Percentiles rank a stretch among this genome's conserved stretches.
Evolutionary conservation across 2,113 vertebrate species (phyloP).

Genomic region (Xiphophorus hellerii): DNA sequence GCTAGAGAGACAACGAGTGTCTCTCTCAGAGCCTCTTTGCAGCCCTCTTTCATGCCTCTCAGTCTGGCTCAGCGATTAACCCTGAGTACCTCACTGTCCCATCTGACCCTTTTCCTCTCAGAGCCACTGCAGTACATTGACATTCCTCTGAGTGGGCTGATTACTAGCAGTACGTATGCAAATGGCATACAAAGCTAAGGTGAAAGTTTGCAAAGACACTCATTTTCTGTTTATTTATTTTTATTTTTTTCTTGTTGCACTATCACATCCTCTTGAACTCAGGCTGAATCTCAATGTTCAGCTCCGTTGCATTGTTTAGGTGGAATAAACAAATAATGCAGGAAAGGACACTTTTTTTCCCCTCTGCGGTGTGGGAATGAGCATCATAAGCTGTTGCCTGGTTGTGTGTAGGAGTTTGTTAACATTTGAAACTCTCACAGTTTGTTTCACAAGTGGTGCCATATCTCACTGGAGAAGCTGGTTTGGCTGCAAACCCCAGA

Average conservation of each 20-base stretch:
- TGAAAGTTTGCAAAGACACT: conserved; percentile 36
- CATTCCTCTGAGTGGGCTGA: conserved; percentile 62
- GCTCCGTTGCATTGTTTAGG: conserved; percentile 22
- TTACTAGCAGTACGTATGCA: conserved; percentile 60
- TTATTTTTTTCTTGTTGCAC: conserved; percentile 21
- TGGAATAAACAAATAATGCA: conserved; percentile 26
- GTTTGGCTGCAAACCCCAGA: conserved; percentile 38
- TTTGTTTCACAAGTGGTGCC: conserved; percentile 66
- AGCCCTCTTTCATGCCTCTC: conserved; percentile 75
- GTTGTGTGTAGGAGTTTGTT: conserved; percentile 71
- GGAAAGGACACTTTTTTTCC: conserved; percentile 22
- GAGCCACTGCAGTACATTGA: conserved; percentile 50
- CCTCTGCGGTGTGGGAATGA: conserved; percentile 23
- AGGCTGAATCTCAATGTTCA: conserved; percentile 24
- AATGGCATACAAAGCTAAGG: conserved; percentile 48
- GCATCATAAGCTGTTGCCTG: conserved; percentile 44
- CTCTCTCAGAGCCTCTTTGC: conserved; percentile 70
- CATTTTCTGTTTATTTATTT: background rate
- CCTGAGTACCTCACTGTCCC: conserved; percentile 58
- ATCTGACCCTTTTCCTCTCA: conserved; percentile 56
- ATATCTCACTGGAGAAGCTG: conserved; percentile 53
- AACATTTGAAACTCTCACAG: conserved; percentile 65
- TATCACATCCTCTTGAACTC: conserved; percentile 30
- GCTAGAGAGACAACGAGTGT: conserved; percentile 60
- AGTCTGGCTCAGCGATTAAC: conserved; percentile 78